Conservation (phyloP, 2,113 vertebrate species). For the Pionites leucogaster region DNA sequence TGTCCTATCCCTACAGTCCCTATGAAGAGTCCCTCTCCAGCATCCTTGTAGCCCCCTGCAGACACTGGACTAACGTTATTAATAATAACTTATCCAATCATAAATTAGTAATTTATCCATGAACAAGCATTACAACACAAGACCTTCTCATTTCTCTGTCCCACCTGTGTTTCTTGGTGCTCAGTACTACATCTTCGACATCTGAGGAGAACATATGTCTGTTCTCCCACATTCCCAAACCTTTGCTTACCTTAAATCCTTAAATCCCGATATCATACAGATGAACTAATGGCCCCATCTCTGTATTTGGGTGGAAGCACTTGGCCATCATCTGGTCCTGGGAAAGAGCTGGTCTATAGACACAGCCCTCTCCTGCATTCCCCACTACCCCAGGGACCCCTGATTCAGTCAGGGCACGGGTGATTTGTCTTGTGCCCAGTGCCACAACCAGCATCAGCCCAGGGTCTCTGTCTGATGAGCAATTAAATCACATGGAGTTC, state of each 20-base stretch:
- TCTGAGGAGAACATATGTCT: rapidly evolving
- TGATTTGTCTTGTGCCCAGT: not conserved
- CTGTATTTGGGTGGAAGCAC: rapidly evolving
- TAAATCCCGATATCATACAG: rapidly evolving
- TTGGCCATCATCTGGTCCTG: not conserved
- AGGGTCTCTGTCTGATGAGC: not conserved
- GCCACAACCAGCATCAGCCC: rapidly evolving
- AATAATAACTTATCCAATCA: not conserved
- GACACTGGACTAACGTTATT: not conserved
- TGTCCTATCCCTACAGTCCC: not conserved
- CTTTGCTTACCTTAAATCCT: not conserved
- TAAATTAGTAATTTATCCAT: not conserved
- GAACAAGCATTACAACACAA: too few species aligned
- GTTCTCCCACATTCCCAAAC: not conserved
- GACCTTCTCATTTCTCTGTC: not conserved
- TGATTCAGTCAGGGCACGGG: rapidly evolving
- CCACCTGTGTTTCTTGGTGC: not conserved
- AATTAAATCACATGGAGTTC: slow-evolving; percentile 66
- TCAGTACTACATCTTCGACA: rapidly evolving
- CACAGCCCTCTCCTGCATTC: not conserved
- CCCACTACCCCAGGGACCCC: not conserved
- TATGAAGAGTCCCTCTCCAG: not conserved
- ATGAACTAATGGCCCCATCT: rapidly evolving
- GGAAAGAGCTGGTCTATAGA: not conserved
- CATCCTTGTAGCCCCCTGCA: not conserved